Percentiles rank a stretch among this genome's conserved stretches.
phyloP scores from a whole-genome alignment of 2,888 invertebrate species.

The Tinea trinotella region DNA sequence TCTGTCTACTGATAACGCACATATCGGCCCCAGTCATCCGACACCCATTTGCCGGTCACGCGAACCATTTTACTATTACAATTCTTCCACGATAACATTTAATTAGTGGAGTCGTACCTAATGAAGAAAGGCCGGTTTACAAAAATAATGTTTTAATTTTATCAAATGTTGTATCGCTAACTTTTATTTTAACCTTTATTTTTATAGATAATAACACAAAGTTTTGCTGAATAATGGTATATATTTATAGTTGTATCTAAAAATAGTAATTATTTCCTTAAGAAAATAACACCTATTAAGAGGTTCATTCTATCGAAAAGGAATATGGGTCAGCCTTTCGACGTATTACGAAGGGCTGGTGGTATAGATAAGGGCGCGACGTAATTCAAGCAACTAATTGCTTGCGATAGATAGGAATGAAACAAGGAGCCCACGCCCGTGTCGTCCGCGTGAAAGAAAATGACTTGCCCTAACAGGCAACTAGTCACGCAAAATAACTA shows the following conservation, averaged over 20 bases:
- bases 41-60: constrained; percentile 19
- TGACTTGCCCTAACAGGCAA: constrained; percentile 1
- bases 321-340: constrained; percentile 19
- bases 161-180: not conserved
- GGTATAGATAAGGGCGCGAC: constrained; percentile 39
- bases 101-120: constrained; percentile 17
- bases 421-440: constrained; percentile 4
- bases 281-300: not conserved
- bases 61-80: constrained; percentile 15
- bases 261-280: not conserved
- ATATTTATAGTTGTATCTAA: not conserved
- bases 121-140: not conserved
- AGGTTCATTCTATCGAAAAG: constrained; percentile 13
- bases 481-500: constrained; percentile 44
- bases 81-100: constrained; percentile 17
- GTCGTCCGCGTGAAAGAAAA: not conserved
- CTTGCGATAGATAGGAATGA: constrained; percentile 41
- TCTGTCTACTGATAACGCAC: constrained; percentile 14
- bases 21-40: constrained; percentile 7
- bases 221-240: too few species aligned
- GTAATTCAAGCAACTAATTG: constrained; percentile 47
- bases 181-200: too few species aligned
- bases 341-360: constrained; percentile 54
- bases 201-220: too few species aligned
- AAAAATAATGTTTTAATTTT: constrained; percentile 13